These are phyloP conservation scores for Strix uralensis DNA, from an alignment of 2,113 vertebrate genomes.

Conservation along the genomic window DNA sequence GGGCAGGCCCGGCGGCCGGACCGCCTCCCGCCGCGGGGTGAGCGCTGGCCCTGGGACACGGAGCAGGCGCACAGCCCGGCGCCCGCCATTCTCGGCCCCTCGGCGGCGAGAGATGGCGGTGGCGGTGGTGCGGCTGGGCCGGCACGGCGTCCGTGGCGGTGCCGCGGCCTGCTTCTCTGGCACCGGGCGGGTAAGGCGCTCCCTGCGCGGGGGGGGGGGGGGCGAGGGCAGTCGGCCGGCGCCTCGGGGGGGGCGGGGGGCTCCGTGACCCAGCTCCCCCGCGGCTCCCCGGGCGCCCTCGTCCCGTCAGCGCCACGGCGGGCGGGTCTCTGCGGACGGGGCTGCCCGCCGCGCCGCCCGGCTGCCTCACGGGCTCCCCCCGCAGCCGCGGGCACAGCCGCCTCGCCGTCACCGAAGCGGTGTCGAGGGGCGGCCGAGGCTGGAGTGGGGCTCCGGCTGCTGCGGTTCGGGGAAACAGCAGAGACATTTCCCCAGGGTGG, in stretches of 20 bases:
- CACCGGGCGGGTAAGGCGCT: neutral
- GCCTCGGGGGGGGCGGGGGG: no score
- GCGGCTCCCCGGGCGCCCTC: neutral
- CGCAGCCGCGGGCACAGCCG: neutral
- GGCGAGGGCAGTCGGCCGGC: neutral
- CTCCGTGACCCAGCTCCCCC: no score
- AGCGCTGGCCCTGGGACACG: no score
- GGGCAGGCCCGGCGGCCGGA: no score
- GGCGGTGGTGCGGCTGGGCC: accelerated
- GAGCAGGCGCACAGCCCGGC: neutral
- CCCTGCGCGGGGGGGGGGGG: neutral
- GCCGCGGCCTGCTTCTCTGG: neutral
- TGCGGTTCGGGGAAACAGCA: neutral
- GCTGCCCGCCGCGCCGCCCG: neutral
- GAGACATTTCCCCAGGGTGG: accelerated
- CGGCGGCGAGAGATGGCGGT: neutral
- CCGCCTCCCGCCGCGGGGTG: neutral
- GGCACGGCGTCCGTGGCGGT: accelerated
- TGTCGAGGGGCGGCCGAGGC: neutral
- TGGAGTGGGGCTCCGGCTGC: neutral
- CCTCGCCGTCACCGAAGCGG: neutral
- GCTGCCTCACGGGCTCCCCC: neutral
- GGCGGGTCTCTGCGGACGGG: neutral
- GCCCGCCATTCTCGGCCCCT: accelerated
- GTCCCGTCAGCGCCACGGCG: neutral